Conservation (phyloP, 2,797 vertebrate genomes). For the Prunella strophiata region DNA sequence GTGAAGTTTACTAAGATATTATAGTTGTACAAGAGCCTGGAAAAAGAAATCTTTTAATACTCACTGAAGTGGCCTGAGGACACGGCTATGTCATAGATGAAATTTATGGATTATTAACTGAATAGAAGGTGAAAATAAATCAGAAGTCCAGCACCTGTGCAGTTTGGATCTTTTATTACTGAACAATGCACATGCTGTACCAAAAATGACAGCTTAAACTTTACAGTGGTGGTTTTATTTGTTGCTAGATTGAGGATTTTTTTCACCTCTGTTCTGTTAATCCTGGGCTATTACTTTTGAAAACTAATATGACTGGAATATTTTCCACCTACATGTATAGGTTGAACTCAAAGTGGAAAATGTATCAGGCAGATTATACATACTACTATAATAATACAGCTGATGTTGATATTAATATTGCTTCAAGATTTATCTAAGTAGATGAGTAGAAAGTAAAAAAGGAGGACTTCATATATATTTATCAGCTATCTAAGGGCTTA, state of each 20-base stretch:
- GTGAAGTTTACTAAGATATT: not conserved
- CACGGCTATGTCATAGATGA: not conserved
- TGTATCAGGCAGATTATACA: not conserved
- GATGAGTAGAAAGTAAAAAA: not conserved
- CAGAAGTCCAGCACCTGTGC: not conserved
- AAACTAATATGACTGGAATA: not conserved
- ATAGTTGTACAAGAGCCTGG: not conserved
- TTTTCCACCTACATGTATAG: not conserved
- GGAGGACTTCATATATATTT: not conserved
- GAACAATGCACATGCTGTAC: not conserved
- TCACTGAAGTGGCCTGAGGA: not conserved
- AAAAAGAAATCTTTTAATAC: not conserved
- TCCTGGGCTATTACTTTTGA: not conserved
- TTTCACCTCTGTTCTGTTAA: not conserved
- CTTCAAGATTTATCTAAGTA: not conserved
- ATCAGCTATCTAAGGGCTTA: not conserved
- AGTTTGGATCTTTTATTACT: slow-evolving; percentile 15
- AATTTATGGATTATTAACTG: slow-evolving; percentile 48
- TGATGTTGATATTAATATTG: not conserved
- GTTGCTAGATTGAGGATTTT: not conserved
- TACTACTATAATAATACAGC: not conserved
- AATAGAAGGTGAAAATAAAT: slow-evolving; percentile 33
- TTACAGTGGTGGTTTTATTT: not conserved
- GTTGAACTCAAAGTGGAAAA: not conserved
- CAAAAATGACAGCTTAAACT: slow-evolving; percentile 4